A percentile compares a stretch with the other conserved stretches of the same genome.
phyloP scores from a whole-genome alignment of 2,113 vertebrate genomes.

The Catharus fuscescens region DNA sequence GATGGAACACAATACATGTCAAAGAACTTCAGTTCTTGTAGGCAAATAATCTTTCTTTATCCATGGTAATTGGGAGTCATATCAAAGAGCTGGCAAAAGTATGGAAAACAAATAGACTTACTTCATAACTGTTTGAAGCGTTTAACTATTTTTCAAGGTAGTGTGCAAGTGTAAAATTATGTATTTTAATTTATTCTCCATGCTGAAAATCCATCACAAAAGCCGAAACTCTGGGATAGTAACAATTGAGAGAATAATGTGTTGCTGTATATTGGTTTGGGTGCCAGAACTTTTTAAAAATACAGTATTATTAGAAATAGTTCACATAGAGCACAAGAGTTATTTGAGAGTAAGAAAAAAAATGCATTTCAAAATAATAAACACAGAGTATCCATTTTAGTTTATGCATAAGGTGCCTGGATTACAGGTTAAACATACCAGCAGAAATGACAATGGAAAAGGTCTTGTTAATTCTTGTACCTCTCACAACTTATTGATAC shows the following conservation, averaged over 20 bases:
- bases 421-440: neutral
- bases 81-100: neutral
- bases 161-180: neutral
- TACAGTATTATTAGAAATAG: neutral
- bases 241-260: neutral
- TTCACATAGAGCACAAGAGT: neutral
- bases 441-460: neutral
- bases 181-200: neutral
- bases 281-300: neutral
- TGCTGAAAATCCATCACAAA: neutral
- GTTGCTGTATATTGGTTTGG: neutral
- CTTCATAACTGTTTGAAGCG: fast-evolving
- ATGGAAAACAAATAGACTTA: neutral
- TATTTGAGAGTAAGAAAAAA: neutral
- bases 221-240: neutral
- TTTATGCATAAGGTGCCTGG: neutral
- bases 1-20: neutral
- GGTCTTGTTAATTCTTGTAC: neutral
- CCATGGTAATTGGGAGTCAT: neutral
- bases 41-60: neutral
- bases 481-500: neutral
- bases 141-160: neutral
- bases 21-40: neutral
- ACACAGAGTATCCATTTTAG: neutral
- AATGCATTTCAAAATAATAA: neutral